These are phyloP conservation scores for Morone chrysops DNA, from an alignment of 2,113 vertebrate species.

Conservation along the genomic window DNA sequence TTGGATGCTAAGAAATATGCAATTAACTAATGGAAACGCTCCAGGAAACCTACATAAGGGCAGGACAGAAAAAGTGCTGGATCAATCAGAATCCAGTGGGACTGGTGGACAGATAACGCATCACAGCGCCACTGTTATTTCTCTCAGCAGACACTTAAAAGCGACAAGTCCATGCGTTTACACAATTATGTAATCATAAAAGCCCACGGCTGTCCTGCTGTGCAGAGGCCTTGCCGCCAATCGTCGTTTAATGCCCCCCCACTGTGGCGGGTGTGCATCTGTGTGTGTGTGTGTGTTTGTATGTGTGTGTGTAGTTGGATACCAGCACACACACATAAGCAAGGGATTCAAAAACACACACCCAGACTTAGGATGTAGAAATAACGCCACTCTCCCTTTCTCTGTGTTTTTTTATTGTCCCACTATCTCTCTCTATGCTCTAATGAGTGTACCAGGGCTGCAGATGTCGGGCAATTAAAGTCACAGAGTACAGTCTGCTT, in stretches of 20 bases:
- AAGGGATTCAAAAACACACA: conserved; percentile 11
- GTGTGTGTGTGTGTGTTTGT: background rate
- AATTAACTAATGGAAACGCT: too few relatives aligned
- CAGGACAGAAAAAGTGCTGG: background rate
- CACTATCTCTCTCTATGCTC: background rate
- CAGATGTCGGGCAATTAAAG: conserved; percentile 42
- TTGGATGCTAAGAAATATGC: too few relatives aligned
- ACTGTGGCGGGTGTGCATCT: background rate
- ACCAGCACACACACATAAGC: background rate
- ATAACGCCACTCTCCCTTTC: background rate
- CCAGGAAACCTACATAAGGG: too few relatives aligned
- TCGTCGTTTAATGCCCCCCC: conserved; percentile 8
- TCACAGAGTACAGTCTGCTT: background rate
- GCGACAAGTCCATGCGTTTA: background rate
- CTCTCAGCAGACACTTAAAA: background rate
- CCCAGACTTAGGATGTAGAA: background rate
- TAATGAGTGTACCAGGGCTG: conserved; percentile 14
- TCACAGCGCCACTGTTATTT: background rate
- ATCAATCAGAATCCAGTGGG: background rate
- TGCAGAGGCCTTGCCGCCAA: background rate
- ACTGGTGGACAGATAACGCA: background rate
- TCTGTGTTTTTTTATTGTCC: background rate
- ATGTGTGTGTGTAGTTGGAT: background rate
- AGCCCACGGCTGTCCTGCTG: background rate
- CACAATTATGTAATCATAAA: conserved; percentile 15